Evolutionary conservation across 2,113 vertebrate species (phyloP), one percentile per base, ranked within the genome.

Genomic region (Gallinago media): DNA sequence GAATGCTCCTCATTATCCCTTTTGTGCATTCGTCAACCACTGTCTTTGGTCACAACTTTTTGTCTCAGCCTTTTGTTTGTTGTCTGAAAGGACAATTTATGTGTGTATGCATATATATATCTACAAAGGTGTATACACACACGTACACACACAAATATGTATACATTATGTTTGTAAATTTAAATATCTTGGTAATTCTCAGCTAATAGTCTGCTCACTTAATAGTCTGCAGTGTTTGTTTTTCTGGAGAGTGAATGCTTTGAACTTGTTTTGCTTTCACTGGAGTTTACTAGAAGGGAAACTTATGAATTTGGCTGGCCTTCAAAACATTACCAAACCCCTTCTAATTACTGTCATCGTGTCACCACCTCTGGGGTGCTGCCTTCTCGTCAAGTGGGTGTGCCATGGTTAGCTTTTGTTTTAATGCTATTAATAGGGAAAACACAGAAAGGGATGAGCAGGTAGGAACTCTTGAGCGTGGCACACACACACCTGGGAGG

Each of bases 181-280:
- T 81, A 78, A 81, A 78, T 89, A 16, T 50, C 42, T 16, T 19
- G 29, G 68, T 75, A 89, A 84, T 71, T 88, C 42, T 67, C 42
- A 29, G 14, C 44, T 92, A 89, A 89, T 86, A 49, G 22, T n/a
- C 55, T 82, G 25, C 74, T 84, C 23, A 62, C 27, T 79, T 67
- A 88, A 47, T 88, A 68, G 66, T 75, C 55, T 76, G 15, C 36
- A 86, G 61, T 75, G 81, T 92, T 92, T 93, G 36, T 74, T 94
- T 91, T 94, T 90, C 72, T 92, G 66, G 32, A 66, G 72, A 82
- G 50, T 62, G 63, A 81, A n/a, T 55, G 47, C 84, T 96, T 94
- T 95, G 94, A 97, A 91, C 80, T 84, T 82, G 76, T 94, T 97
- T 94, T 93, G 63, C 61, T 97, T 74, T 95, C 77, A 29, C 78